Conservation (phyloP, 1,140 invertebrate genomes). For the Amphibalanus amphitrite region DNA sequence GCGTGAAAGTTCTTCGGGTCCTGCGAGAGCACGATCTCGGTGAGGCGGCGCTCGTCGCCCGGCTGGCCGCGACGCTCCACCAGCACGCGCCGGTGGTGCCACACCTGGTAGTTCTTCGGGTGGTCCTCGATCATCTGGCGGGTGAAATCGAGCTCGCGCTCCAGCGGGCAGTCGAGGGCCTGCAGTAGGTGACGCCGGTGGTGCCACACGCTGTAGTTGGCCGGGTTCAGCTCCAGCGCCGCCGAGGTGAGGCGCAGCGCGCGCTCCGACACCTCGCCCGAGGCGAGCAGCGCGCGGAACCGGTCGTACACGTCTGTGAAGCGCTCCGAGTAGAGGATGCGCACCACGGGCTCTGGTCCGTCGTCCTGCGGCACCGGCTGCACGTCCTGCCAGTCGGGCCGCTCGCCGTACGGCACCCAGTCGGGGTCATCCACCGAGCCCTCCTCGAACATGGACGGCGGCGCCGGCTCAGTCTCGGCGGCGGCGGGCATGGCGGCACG, state of each 20-base stretch:
- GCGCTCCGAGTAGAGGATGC: slow-evolving; percentile 77
- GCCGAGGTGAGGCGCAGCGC: slow-evolving; percentile 72
- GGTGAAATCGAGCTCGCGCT: slow-evolving; percentile 67
- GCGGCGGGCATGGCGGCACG: too few species aligned
- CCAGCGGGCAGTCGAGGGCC: slow-evolving; percentile 57
- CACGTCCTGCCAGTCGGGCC: slow-evolving; percentile 75
- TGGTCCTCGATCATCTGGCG: slow-evolving; percentile 67
- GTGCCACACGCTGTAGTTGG: slow-evolving; percentile 78
- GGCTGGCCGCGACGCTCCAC: slow-evolving; percentile 72
- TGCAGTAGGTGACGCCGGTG: slow-evolving; percentile 65
- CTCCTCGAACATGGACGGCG: not conserved
- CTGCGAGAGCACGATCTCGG: slow-evolving; percentile 51
- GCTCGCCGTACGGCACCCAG: slow-evolving; percentile 57
- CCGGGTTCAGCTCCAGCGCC: slow-evolving; percentile 80
- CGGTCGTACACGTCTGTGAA: slow-evolving; percentile 91
- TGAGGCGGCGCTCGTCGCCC: slow-evolving; percentile 62
- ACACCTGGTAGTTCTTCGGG: slow-evolving; percentile 94
- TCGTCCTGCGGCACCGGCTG: slow-evolving; percentile 70
- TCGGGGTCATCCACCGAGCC: slow-evolving; percentile 11
- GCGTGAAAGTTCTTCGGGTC: slow-evolving; percentile 99
- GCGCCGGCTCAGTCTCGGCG: too few species aligned
- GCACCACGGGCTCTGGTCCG: slow-evolving; percentile 63
- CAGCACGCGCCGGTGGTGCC: slow-evolving; percentile 74
- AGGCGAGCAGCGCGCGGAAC: slow-evolving; percentile 72
- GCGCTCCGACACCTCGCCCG: slow-evolving; percentile 71